Conservation (phyloP, 2,113 vertebrate genomes). For the Microtus pennsylvanicus region DNA sequence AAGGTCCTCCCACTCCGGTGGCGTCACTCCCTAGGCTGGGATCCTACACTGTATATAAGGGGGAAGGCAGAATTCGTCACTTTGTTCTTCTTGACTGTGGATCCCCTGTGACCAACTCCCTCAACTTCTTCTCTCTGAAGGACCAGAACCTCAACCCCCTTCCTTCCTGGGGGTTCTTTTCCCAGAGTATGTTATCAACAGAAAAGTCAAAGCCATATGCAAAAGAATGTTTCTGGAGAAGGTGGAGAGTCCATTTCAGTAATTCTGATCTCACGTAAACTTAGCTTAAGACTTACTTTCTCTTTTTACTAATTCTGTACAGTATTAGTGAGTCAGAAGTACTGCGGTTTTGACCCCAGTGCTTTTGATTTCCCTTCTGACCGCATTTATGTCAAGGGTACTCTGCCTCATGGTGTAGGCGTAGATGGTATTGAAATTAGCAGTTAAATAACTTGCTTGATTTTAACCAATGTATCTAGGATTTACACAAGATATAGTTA, state of each 20-base stretch:
- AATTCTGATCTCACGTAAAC: not conserved
- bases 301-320: not conserved
- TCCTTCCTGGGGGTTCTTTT: not conserved
- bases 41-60: not conserved
- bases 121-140: not conserved
- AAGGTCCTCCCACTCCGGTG: not conserved
- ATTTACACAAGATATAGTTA: conserved; percentile 45
- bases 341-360: not conserved
- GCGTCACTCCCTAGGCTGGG: not conserved
- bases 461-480: conserved; percentile 23
- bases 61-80: not conserved
- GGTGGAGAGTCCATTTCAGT: not conserved
- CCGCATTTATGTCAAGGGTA: not conserved
- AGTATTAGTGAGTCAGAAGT: not conserved
- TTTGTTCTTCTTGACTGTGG: not conserved
- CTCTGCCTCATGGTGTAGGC: not conserved
- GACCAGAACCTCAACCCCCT: not conserved
- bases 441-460: not conserved
- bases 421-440: conserved; percentile 22
- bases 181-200: not conserved
- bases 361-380: not conserved
- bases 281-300: not conserved
- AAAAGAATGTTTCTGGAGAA: not conserved
- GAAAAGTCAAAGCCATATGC: not conserved
- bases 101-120: not conserved